Evolutionary conservation across 2,797 vertebrate species (phyloP).

Genomic region (Lophotriccus pileatus): DNA sequence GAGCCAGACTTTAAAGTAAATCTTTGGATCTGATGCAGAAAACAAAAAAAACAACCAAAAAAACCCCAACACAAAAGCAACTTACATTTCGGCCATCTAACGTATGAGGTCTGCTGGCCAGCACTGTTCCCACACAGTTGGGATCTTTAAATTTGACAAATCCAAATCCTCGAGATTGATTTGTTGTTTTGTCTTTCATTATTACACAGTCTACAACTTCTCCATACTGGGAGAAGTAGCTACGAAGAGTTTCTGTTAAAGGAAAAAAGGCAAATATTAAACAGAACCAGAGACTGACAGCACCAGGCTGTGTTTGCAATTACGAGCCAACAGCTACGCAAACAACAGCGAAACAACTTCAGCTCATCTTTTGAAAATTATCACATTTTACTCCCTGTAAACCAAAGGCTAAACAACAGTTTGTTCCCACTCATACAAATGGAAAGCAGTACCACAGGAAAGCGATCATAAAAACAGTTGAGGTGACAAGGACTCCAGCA

Average conservation of each 20-base stretch:
- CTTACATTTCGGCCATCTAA: constrained; percentile 98
- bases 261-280: constrained; percentile 25
- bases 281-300: background rate
- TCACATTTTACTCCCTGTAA: background rate
- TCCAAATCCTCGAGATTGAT: constrained; percentile 98
- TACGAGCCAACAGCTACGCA: background rate
- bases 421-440: background rate
- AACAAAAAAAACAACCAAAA: no score
- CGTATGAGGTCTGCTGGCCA: constrained; percentile 97
- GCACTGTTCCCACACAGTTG: constrained; percentile 96
- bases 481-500: background rate
- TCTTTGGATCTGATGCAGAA: background rate
- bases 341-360: background rate
- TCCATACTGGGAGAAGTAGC: constrained; percentile 98
- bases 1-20: background rate
- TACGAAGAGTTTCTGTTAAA: constrained; percentile 92
- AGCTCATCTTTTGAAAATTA: background rate
- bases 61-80: background rate
- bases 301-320: background rate
- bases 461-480: background rate
- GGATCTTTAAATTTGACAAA: constrained; percentile 99
- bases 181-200: constrained; percentile 99
- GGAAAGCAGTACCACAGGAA: accelerated
- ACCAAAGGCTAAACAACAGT: background rate
- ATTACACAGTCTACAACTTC: constrained; percentile 99